phyloP scores from a whole-genome alignment of 2,888 invertebrate species.

The Apamea anceps region DNA sequence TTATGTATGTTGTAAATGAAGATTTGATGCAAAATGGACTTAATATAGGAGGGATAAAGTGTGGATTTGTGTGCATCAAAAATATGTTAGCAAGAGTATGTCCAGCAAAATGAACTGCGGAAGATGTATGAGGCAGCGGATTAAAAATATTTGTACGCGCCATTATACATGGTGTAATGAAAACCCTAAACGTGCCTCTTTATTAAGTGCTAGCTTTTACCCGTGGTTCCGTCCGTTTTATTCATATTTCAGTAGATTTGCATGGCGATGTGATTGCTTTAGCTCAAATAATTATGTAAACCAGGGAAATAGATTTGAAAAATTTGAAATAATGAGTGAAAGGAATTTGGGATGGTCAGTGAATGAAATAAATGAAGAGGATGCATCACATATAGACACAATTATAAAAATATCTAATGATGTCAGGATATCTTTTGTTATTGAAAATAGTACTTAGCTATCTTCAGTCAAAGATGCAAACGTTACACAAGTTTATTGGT shows the following conservation, averaged over 20 bases:
- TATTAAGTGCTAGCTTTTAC: slow-evolving; percentile 81
- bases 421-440: not conserved
- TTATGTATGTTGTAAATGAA: slow-evolving; percentile 16
- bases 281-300: slow-evolving; percentile 6
- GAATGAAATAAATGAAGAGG: not conserved
- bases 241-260: slow-evolving; percentile 47
- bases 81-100: slow-evolving; percentile 79
- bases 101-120: slow-evolving; percentile 88
- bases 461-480: not conserved
- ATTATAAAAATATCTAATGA: not conserved
- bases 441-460: not conserved
- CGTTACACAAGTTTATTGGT: not conserved
- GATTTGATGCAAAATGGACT: slow-evolving; percentile 58
- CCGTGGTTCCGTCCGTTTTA: slow-evolving; percentile 49
- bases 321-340: not conserved
- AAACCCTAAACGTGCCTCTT: slow-evolving; percentile 87
- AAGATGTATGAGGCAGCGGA: slow-evolving; percentile 89
- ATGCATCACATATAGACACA: not conserved
- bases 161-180: slow-evolving; percentile 90
- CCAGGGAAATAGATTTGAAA: not conserved
- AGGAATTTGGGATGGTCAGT: not conserved
- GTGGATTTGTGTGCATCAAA: slow-evolving; percentile 59
- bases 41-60: slow-evolving; percentile 59
- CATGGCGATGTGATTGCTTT: slow-evolving; percentile 22
- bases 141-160: slow-evolving; percentile 90